phyloP scores from a whole-genome alignment of 1,140 invertebrate species.

The Condylostylus longicornis region DNA sequence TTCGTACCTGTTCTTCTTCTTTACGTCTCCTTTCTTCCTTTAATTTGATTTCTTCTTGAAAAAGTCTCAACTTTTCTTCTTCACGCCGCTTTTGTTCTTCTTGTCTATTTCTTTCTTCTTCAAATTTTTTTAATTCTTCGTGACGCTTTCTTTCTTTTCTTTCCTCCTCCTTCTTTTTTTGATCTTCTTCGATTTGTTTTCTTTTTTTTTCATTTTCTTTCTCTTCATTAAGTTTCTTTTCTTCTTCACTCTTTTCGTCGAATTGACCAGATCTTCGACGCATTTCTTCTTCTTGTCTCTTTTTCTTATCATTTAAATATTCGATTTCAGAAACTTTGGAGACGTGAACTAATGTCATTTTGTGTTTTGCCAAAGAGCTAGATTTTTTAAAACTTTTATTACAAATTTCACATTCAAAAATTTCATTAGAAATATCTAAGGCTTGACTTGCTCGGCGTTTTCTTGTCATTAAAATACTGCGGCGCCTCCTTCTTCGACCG shows the following conservation, averaged over 20 bases:
- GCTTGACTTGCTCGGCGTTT: slow-evolving; percentile 11
- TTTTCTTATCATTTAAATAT: slow-evolving; percentile 20
- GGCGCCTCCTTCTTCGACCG: slow-evolving; percentile 12
- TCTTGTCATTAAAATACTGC: slow-evolving; percentile 22
- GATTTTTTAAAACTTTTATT: slow-evolving; percentile 33
- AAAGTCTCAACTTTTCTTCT: no score
- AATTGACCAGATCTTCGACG: no score
- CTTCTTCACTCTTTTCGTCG: slow-evolving; percentile 28
- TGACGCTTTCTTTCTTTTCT: no score
- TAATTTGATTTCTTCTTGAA: no score
- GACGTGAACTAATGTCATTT: slow-evolving; percentile 36
- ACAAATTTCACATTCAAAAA: slow-evolving; percentile 33
- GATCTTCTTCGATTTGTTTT: not conserved
- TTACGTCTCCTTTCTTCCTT: no score
- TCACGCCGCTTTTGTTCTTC: no score
- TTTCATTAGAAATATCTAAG: slow-evolving; percentile 11
- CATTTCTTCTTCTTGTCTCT: not conserved
- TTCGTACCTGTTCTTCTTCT: no score
- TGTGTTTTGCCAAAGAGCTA: slow-evolving; percentile 35
- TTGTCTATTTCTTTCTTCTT: no score
- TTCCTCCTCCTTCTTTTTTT: not conserved
- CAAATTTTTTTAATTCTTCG: no score
- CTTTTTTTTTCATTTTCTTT: not conserved
- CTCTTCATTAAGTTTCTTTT: not conserved
- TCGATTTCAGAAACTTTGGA: slow-evolving; percentile 37